These are phyloP conservation scores for Exaiptasia diaphana DNA, from an alignment of 64 coral and sea anemone genomes.

Conservation along the genomic window DNA sequence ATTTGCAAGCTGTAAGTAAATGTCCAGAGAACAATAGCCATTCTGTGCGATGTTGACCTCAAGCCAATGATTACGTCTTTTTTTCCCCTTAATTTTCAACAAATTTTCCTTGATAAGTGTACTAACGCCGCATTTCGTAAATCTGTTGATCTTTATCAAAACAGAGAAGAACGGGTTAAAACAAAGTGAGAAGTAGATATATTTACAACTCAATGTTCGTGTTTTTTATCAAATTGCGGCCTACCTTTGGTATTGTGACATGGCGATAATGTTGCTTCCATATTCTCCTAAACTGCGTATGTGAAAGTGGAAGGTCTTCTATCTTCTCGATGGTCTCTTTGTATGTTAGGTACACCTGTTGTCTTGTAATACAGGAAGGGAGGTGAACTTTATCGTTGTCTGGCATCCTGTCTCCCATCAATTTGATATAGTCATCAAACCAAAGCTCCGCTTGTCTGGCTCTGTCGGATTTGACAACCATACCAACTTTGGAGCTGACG, in stretches of 20 bases:
- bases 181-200: too few relatives aligned
- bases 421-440: not conserved
- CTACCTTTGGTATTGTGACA: conserved; percentile 4
- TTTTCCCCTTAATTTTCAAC: not conserved
- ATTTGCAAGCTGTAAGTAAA: too few relatives aligned
- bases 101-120: not conserved
- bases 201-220: too few relatives aligned
- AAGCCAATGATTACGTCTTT: not conserved
- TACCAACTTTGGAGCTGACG: not conserved
- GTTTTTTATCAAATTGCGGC: too few relatives aligned
- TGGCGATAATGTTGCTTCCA: not conserved
- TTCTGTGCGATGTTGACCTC: too few relatives aligned
- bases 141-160: not conserved
- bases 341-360: not conserved
- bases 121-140: not conserved
- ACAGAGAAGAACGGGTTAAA: not conserved
- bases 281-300: not conserved
- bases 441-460: not conserved
- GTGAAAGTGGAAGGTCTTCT: not conserved
- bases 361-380: not conserved
- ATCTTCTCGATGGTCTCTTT: not conserved
- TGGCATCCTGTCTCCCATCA: conserved; percentile 1
- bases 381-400: not conserved
- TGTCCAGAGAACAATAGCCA: too few relatives aligned
- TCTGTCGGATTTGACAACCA: not conserved